phyloP scores from a whole-genome alignment of 2,113 vertebrate species.

The Pontoporia blainvillei region DNA sequence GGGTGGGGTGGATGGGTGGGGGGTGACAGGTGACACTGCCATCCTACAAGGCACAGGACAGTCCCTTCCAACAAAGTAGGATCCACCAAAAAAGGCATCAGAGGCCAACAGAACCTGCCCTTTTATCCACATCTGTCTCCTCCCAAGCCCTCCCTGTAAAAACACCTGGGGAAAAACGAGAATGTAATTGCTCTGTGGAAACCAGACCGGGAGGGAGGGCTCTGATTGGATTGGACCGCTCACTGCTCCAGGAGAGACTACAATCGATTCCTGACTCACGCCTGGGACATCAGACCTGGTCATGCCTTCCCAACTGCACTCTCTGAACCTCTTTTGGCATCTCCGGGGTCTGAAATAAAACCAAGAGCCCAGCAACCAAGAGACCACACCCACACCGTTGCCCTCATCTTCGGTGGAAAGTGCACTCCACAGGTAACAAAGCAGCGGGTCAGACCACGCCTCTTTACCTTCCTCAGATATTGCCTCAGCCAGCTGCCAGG shows the following conservation, averaged over 20 bases:
- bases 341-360: slow-evolving; percentile 33
- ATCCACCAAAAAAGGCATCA: not conserved
- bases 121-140: not conserved
- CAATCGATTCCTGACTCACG: not conserved
- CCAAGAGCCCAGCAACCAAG: slow-evolving; percentile 46
- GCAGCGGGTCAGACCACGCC: slow-evolving; percentile 71
- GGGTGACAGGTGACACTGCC: not conserved
- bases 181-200: not conserved
- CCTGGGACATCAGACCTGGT: not conserved
- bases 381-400: slow-evolving; percentile 62
- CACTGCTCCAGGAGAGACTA: not conserved
- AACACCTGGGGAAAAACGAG: not conserved
- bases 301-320: not conserved
- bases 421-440: slow-evolving; percentile 71
- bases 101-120: not conserved
- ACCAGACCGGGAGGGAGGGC: not conserved
- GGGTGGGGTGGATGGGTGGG: too few species aligned
- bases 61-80: not conserved
- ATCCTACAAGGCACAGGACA: not conserved
- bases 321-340: slow-evolving; percentile 24
- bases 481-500: slow-evolving; percentile 77
- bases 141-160: not conserved
- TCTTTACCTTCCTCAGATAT: slow-evolving; percentile 77
- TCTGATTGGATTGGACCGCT: not conserved
- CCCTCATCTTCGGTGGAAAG: slow-evolving; percentile 65